phyloP scores from a whole-genome alignment of 2,113 vertebrate species.

The Stigmatopora nigra region DNA sequence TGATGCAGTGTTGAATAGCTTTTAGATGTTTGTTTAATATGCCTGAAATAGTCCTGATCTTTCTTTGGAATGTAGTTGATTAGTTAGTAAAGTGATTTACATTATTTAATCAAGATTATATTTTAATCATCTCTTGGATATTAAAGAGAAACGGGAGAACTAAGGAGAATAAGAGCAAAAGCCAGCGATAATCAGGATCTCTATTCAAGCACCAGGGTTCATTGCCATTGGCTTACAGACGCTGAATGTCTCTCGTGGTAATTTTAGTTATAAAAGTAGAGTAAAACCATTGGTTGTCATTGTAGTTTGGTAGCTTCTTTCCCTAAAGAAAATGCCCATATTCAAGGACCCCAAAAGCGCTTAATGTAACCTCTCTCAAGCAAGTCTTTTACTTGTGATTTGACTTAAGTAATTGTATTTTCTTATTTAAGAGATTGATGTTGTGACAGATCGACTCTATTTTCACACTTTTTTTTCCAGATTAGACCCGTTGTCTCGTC shows the following conservation, averaged over 20 bases:
- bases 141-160: background rate
- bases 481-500: conserved; percentile 26
- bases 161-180: background rate
- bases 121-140: background rate
- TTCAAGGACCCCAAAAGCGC: background rate
- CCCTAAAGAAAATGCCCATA: background rate
- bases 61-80: conserved; percentile 5
- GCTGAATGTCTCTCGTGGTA: background rate
- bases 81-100: conserved; percentile 8
- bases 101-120: background rate
- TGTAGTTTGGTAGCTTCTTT: background rate
- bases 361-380: background rate
- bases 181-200: background rate
- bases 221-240: conserved; percentile 11
- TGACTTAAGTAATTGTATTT: background rate
- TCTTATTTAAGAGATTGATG: background rate
- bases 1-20: conserved; percentile 1
- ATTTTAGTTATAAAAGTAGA: background rate
- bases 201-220: background rate
- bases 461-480: conserved; percentile 35
- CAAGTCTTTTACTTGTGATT: background rate
- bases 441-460: conserved; percentile 10
- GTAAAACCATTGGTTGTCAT: background rate
- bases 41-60: background rate
- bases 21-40: conserved; percentile 10